phyloP scores from a whole-genome alignment of 2,888 invertebrate species.

The Heteropelma amictum region DNA sequence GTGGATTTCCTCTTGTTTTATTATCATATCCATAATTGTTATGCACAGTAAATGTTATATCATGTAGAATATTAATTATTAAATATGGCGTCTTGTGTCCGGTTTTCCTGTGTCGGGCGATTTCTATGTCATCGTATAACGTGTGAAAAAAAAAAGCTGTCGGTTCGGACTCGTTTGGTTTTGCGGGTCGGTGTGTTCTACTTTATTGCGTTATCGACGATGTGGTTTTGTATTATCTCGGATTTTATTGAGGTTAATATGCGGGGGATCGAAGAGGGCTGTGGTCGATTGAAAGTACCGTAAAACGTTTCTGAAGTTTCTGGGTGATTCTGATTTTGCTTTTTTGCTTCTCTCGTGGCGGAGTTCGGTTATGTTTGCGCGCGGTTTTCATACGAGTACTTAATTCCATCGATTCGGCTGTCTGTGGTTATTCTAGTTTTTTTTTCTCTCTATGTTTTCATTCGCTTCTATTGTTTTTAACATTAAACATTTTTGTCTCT shows the following conservation, averaged over 20 bases:
- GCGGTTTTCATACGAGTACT: conserved; percentile 40
- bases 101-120: conserved; percentile 50
- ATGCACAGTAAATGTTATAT: conserved; percentile 49
- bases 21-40: conserved; percentile 42
- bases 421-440: background rate
- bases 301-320: conserved; percentile 33
- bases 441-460: background rate
- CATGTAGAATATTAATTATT: conserved; percentile 45
- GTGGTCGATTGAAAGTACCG: conserved; percentile 20
- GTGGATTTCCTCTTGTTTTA: conserved; percentile 7
- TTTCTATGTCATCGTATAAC: too few relatives aligned
- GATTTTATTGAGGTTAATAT: conserved; percentile 27
- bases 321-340: background rate
- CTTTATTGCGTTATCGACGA: conserved; percentile 43
- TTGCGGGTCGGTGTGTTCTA: conserved; percentile 52
- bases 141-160: conserved; percentile 49
- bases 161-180: conserved; percentile 55
- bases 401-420: background rate
- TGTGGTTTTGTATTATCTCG: conserved; percentile 43
- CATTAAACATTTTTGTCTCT: conserved; percentile 8
- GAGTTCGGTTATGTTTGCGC: conserved; percentile 31
- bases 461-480: background rate
- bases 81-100: conserved; percentile 55
- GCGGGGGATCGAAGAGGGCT: background rate
- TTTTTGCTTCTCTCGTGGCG: conserved; percentile 20